Evolutionary conservation across 2,113 vertebrate species (phyloP), one percentile per base, ranked within the genome.

Genomic region (Potamarius usumacintae): DNA sequence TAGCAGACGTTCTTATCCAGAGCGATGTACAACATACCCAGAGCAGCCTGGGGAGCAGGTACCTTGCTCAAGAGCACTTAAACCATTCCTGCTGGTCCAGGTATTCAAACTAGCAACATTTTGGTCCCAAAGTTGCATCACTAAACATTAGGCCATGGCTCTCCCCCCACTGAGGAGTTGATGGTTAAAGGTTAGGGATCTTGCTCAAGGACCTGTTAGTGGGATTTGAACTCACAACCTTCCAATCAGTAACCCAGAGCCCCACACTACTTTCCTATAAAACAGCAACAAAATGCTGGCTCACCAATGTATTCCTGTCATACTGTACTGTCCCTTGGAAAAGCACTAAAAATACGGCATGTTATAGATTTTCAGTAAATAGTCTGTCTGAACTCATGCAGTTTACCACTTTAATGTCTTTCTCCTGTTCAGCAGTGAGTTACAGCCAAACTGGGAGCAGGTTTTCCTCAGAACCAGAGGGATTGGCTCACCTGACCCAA

Each of bases 401-500:
- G 62, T 63, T 63, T 63, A 25, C 42, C 62, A 69, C n/a, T 12
- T 69, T 69, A 72, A 72, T 48, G 57, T 20, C 18, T 30, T 65
- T 84, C 65, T 53, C 4, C 25, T 69, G 79, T 53, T 30, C 50
- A 63, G 69, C 74, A 72, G 81, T 84, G 85, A 89, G 65, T 17
- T 48, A 88, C 85, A 62, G 58, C 25, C 18, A n/a, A 30, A 3
- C 52, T 60, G 85, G 81, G 87, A 67, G 27, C 20, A 7, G 42
- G 34, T 80, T 42, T 71, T 86, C 74, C 76, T 85, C 74, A 22
- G 72, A 62, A 58, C 84, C 84, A 22, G 52, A 62, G 55, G 62
- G 74, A 85, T 84, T 9, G 48, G 34, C 63, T 88, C 86, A 86
- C 74, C 86, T 90, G 86, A 81, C 85, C 69, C 60, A 20, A 18